phyloP scores from a whole-genome alignment of 2,888 invertebrate species.

The Agonopterix subpropinquella region DNA sequence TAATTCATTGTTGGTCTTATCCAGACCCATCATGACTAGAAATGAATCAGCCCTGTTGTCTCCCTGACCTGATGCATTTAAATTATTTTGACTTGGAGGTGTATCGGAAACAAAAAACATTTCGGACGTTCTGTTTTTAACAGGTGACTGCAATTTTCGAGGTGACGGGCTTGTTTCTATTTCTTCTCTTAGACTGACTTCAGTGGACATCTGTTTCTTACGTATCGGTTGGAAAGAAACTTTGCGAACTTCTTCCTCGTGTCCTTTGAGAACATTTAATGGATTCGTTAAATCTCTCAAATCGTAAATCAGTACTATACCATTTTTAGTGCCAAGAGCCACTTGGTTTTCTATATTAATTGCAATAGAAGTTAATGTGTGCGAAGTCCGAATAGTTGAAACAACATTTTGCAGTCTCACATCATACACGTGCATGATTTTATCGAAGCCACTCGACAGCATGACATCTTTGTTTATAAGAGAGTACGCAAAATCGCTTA shows the following conservation, averaged over 20 bases:
- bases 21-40: conserved; percentile 59
- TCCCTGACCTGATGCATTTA: conserved; percentile 28
- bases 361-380: conserved; percentile 55
- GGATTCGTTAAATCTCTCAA: conserved; percentile 67
- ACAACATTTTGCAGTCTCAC: conserved; percentile 62
- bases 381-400: conserved; percentile 53
- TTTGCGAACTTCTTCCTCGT: conserved; percentile 63
- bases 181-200: conserved; percentile 62
- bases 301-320: conserved; percentile 72
- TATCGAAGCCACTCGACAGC: conserved; percentile 73
- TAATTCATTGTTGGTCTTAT: conserved; percentile 46
- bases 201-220: conserved; percentile 43
- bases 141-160: conserved; percentile 36
- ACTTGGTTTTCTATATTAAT: conserved; percentile 64
- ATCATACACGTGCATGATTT: conserved; percentile 75
- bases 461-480: conserved; percentile 72
- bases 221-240: conserved; percentile 62
- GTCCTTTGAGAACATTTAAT: conserved; percentile 61
- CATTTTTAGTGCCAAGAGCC: conserved; percentile 74
- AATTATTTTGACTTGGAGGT: conserved; percentile 20
- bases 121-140: conserved; percentile 45
- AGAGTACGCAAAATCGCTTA: conserved; percentile 75
- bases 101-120: conserved; percentile 57
- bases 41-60: conserved; percentile 61
- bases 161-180: conserved; percentile 35